Evolutionary conservation across 2,797 vertebrate species (phyloP).

Genomic region (Falco naumanni): DNA sequence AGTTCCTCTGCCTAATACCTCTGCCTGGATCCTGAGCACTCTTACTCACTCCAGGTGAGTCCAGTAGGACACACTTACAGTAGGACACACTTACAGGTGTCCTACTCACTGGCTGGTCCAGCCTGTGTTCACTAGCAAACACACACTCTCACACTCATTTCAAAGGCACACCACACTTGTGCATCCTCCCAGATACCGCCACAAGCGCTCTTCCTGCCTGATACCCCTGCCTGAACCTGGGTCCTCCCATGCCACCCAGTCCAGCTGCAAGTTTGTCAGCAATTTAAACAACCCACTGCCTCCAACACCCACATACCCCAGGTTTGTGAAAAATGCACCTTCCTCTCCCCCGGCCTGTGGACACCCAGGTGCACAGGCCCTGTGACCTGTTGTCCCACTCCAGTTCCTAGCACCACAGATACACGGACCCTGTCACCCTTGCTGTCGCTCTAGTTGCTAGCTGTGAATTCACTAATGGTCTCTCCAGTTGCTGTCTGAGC

Average conservation of each 20-base stretch:
- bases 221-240: neutral
- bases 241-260: neutral
- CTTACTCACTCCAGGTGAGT: neutral
- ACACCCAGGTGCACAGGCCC: neutral
- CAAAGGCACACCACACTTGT: neutral
- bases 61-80: no score
- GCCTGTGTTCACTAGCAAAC: neutral
- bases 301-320: neutral
- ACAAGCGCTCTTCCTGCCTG: neutral
- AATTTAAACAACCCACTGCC: neutral
- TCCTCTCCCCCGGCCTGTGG: neutral
- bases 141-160: neutral
- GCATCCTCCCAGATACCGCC: neutral
- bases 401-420: neutral
- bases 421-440: neutral
- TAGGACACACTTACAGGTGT: neutral
- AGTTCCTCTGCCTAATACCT: neutral
- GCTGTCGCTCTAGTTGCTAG: neutral
- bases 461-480: neutral
- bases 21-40: neutral
- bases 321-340: neutral
- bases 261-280: neutral
- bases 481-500: neutral
- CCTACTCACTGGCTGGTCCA: neutral
- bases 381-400: neutral